These are phyloP conservation scores for Dipus sagitta DNA, from an alignment of 2,797 vertebrate genomes.

Conservation along the genomic window DNA sequence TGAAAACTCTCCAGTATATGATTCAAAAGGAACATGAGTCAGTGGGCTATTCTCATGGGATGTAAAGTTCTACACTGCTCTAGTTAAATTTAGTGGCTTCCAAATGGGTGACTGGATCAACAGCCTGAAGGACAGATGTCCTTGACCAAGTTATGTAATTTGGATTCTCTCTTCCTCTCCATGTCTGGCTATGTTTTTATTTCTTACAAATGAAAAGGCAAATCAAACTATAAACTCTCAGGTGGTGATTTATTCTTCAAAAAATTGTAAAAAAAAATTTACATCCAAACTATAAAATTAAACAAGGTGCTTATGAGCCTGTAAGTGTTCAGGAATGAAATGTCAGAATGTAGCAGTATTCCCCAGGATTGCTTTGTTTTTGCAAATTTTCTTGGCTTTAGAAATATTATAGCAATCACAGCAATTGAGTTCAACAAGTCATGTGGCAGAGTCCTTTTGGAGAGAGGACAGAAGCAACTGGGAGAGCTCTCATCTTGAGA, in stretches of 20 bases:
- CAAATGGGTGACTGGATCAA: conserved; percentile 17
- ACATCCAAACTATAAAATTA: not conserved
- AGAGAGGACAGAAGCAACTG: not conserved
- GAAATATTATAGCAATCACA: not conserved
- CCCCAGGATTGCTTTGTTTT: not conserved
- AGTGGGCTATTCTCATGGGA: not conserved
- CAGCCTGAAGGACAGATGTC: conserved; percentile 2
- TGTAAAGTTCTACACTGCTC: not conserved
- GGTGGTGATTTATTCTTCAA: not conserved
- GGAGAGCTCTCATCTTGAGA: not conserved
- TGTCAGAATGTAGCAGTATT: not conserved
- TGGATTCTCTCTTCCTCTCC: not conserved
- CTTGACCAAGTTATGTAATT: not conserved
- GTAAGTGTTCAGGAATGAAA: not conserved
- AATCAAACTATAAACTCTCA: not conserved
- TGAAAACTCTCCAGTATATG: not conserved
- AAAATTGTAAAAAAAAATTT: not conserved
- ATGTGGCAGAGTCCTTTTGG: not conserved
- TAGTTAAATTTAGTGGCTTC: conserved; percentile 29
- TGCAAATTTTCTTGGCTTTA: not conserved
- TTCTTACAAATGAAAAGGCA: not conserved
- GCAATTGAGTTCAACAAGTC: not conserved
- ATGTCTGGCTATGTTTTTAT: not conserved
- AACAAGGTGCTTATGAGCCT: not conserved
- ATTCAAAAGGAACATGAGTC: not conserved